Evolutionary conservation across 2,797 vertebrate genomes (phyloP).

Genomic region (Cyprinodon diabolis): DNA sequence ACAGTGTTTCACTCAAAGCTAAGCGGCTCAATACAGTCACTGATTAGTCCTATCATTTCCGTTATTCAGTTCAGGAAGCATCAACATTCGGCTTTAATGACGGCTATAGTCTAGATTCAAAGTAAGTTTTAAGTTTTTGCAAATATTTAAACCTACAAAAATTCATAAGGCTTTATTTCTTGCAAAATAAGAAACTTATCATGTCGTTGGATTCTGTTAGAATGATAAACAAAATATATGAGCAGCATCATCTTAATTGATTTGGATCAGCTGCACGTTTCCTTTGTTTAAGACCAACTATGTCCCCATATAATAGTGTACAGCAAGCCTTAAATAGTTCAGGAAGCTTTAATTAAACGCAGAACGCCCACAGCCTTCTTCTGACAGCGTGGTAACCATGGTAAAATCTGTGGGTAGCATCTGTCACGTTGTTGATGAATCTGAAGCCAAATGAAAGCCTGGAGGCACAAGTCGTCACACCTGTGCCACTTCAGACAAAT

Average conservation of each 20-base stretch:
- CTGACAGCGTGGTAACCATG: background rate
- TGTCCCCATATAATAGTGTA: background rate
- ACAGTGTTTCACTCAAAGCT: slow-evolving; percentile 12
- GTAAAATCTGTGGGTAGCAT: slow-evolving; percentile 11
- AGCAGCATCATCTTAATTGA: background rate
- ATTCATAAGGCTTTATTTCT: background rate
- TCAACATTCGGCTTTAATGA: background rate
- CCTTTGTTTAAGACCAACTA: background rate
- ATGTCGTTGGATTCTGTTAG: background rate
- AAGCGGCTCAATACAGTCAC: slow-evolving; percentile 18
- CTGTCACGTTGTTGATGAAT: background rate
- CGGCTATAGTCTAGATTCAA: background rate
- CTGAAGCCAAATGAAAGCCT: background rate
- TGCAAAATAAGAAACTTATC: too few relatives aligned
- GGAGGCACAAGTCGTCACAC: background rate
- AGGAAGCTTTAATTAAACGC: background rate
- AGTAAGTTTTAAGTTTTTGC: background rate
- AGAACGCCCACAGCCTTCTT: background rate
- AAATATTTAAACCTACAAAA: background rate
- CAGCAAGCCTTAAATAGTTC: background rate
- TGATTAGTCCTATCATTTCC: slow-evolving; percentile 8
- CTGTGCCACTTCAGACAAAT: background rate
- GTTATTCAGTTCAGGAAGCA: background rate
- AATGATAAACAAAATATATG: background rate
- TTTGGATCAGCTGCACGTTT: background rate